A percentile compares a stretch with the other conserved stretches of the same genome.
phyloP scores from a whole-genome alignment of 1,140 invertebrate genomes.

The Drosophila parabipectinata region DNA sequence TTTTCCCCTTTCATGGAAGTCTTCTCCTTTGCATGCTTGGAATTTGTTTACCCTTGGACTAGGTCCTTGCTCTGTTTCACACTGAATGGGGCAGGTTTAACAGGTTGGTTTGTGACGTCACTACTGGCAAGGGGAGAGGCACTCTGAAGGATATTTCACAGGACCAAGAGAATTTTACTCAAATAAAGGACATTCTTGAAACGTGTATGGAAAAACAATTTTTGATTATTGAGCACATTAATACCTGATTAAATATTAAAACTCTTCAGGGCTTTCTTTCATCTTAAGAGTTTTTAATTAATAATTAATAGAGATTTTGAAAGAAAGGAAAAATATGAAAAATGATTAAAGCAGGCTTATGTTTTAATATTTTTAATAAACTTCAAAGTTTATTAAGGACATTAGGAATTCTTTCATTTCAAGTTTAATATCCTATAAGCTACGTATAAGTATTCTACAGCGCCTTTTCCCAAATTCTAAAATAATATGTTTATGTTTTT shows the following conservation, averaged over 20 bases:
- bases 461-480: too few relatives aligned
- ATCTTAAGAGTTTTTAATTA: background rate
- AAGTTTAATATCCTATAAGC: too few relatives aligned
- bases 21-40: conserved; percentile 23
- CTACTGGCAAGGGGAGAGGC: conserved; percentile 25
- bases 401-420: too few relatives aligned
- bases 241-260: background rate
- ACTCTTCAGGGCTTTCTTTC: background rate
- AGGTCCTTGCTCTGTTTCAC: conserved; percentile 16
- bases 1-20: conserved; percentile 20
- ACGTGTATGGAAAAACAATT: background rate
- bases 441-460: too few relatives aligned
- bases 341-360: too few relatives aligned
- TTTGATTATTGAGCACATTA: background rate
- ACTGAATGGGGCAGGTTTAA: conserved; percentile 44
- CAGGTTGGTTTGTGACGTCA: conserved; percentile 74
- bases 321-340: too few relatives aligned
- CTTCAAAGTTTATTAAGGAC: too few relatives aligned
- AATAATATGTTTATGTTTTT: too few relatives aligned
- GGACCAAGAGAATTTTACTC: conserved; percentile 6
- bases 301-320: background rate
- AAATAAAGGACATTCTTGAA: background rate
- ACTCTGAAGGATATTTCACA: conserved; percentile 5
- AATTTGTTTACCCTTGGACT: conserved; percentile 26
- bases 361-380: too few relatives aligned